Base-by-base conservation (phyloP, 2,797 vertebrate species). In the Tokudaia muenninki region DNA sequence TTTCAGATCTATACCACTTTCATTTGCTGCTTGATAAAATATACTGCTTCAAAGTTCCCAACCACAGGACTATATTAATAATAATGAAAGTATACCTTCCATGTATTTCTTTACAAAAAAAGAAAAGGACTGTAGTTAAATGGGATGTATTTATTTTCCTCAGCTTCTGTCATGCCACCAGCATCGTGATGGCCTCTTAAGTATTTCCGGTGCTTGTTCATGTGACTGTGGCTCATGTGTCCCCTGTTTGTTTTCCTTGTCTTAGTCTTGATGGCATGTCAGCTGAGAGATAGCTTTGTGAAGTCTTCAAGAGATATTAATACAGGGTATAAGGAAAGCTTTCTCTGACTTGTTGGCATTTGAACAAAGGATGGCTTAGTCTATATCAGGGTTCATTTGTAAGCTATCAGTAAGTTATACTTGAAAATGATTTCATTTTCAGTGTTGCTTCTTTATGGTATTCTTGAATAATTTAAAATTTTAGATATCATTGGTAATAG, bases 381-480 rank as follows among this genome's bases (percentile, higher is more conserved):
- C 14, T 75, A 8, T 52, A 52, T 80, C 52, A 57, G 79, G 21
- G 70, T 92, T 92, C 82, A 94, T 22, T 59, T 84, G 7, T 79
- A 94, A 67, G 21, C 37, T 87, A 59, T 92, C 34, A 87, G 47
- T 65, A 91, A 87, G 50, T 95, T 92, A 72, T 65, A 59, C 52
- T 41, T 92, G 81, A 77, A 90, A 11, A 13, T 63, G 9, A 79
- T 81, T 91, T 92, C 52, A 65, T 89, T 93, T 96, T 93, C 63
- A 84, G 26, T 74, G 9, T 87, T 24, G 59, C 17, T 61, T 37
- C 79, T 88, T 97, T 87, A n/a, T 0, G 83, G 86, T 94, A 81
- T 10, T 79, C 31, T 77, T 86, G n/a, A 88, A 91, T 90, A 88
- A 89, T 91, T 94, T 92, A 65, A 92, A 84, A 88, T 77, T 84